phyloP scores from a whole-genome alignment of 2,113 vertebrate genomes.

The Catharus bicknelli region DNA sequence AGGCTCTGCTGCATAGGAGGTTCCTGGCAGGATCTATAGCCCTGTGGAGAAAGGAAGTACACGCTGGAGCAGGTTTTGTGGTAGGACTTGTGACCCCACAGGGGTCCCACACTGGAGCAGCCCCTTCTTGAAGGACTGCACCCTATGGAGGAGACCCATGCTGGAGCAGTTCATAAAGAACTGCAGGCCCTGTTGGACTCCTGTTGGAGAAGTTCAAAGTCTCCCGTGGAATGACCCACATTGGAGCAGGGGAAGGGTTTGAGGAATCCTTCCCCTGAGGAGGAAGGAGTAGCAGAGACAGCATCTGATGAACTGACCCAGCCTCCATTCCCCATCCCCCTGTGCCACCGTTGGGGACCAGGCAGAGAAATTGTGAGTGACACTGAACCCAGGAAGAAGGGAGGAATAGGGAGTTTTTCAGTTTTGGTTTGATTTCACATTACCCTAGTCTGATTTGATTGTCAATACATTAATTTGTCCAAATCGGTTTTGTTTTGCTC shows the following conservation, averaged over 20 bases:
- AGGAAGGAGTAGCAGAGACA: background rate
- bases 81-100: background rate
- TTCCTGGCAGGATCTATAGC: background rate
- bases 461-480: background rate
- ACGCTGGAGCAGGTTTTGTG: background rate
- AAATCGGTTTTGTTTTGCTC: background rate
- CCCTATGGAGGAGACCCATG: background rate
- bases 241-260: background rate
- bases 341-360: accelerated
- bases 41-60: too few relatives aligned
- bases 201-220: background rate
- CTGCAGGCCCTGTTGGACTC: background rate
- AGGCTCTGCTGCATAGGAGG: background rate
- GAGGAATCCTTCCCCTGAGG: background rate
- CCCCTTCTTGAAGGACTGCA: background rate
- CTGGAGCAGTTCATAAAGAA: background rate
- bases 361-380: background rate
- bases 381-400: background rate
- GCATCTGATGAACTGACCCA: background rate
- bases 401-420: background rate
- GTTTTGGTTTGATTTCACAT: background rate
- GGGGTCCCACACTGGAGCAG: background rate
- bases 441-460: background rate
- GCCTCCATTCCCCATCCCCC: background rate
- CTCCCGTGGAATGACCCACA: background rate